phyloP scores from a whole-genome alignment of 2,797 vertebrate species.

The Coluber constrictor region DNA sequence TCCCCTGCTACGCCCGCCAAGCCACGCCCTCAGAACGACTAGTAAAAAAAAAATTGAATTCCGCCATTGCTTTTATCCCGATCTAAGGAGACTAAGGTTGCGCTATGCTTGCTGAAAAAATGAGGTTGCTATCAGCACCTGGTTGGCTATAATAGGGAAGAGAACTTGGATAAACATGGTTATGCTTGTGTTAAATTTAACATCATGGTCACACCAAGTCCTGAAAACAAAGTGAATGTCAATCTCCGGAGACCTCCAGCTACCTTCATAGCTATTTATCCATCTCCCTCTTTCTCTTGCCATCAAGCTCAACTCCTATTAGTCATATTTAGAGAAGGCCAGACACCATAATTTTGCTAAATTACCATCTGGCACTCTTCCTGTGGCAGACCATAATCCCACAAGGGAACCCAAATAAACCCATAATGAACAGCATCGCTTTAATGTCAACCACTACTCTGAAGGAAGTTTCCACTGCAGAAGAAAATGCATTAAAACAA shows the following conservation, averaged over 20 bases:
- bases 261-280: not conserved
- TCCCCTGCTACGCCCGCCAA: too few species aligned
- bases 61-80: not conserved
- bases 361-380: slow-evolving; percentile 11
- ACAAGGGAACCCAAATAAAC: slow-evolving; percentile 10
- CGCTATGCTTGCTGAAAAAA: not conserved
- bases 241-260: not conserved
- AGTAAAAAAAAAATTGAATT: too few species aligned
- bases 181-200: not conserved
- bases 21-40: too few species aligned
- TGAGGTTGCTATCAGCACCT: not conserved
- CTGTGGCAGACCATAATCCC: slow-evolving; percentile 15
- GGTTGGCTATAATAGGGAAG: not conserved
- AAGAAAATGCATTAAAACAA: not conserved
- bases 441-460: slow-evolving; percentile 1
- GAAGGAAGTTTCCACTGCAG: not conserved
- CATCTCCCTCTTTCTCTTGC: not conserved
- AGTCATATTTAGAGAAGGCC: slow-evolving; percentile 7
- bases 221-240: not conserved
- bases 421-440: slow-evolving; percentile 7
- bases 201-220: not conserved
- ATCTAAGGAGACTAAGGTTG: not conserved
- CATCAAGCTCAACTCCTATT: not conserved
- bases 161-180: not conserved
- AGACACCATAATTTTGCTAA: slow-evolving; percentile 14